Conservation (phyloP, 30 jellyfish, hydroid and myxozoan species). For the Aurelia sp. region DNA sequence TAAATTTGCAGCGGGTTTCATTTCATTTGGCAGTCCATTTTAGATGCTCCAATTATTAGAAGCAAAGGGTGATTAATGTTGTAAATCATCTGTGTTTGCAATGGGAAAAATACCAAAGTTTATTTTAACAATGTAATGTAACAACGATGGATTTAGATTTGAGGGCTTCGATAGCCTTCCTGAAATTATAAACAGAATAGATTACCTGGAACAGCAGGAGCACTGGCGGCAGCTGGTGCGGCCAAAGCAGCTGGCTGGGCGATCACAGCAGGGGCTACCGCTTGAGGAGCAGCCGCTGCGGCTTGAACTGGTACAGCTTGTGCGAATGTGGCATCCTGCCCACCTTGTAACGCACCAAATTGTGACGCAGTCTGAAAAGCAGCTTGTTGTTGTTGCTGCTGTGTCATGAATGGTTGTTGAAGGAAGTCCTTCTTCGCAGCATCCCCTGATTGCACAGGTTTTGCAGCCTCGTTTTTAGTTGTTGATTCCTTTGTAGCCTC, state of each 20-base stretch:
- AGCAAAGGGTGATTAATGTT: no score
- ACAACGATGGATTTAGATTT: no score
- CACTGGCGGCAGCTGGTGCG: constrained; percentile 39
- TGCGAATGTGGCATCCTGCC: constrained; percentile 33
- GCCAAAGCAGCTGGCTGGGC: constrained; percentile 28
- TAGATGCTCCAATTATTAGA: no score
- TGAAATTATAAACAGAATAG: no score
- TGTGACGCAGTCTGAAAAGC: constrained; percentile 74
- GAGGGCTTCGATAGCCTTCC: no score
- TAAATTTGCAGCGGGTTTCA: no score
- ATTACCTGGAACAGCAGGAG: constrained; percentile 34
- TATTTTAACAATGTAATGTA: no score
- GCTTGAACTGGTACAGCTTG: constrained; percentile 39
- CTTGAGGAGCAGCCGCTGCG: neutral
- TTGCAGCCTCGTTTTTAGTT: constrained; percentile 25
- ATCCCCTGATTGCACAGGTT: constrained; percentile 14
- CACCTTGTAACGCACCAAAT: constrained; percentile 55
- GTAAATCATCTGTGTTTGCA: no score
- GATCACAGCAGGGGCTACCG: constrained; percentile 20
- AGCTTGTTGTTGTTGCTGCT: constrained; percentile 67
- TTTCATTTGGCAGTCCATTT: no score
- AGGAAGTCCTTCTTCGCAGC: constrained; percentile 62
- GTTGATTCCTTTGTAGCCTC: constrained; percentile 6
- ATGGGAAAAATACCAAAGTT: no score
- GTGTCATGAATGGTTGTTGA: constrained; percentile 51